These are phyloP conservation scores for Amblyraja radiata DNA, from an alignment of 2,797 vertebrate genomes.

Conservation along the genomic window DNA sequence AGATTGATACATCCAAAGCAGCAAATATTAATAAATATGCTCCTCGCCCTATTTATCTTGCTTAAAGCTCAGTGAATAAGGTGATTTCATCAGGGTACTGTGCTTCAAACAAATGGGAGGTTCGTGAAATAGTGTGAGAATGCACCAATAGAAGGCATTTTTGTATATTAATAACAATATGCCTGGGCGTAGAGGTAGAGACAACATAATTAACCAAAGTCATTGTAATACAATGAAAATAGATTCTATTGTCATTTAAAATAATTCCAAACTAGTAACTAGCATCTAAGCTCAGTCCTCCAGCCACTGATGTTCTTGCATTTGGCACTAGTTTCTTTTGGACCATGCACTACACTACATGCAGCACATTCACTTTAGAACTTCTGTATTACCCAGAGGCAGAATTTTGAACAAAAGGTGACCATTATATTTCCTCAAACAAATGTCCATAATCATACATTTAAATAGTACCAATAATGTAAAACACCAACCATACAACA, in stretches of 20 bases:
- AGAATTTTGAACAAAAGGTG: not conserved
- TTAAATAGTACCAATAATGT: not conserved
- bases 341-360: not conserved
- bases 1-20: not conserved
- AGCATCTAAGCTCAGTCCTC: not conserved
- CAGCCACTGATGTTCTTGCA: not conserved
- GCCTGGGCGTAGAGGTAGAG: not conserved
- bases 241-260: too few species aligned
- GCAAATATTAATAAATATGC: not conserved
- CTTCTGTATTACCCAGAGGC: not conserved
- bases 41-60: not conserved
- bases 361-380: too few species aligned
- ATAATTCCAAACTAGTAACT: not conserved
- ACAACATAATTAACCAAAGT: not conserved
- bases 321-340: not conserved
- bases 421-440: not conserved
- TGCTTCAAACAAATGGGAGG: not conserved
- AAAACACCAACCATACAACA: too few species aligned
- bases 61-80: not conserved
- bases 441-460: not conserved
- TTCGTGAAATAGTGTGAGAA: not conserved
- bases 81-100: not conserved
- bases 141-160: not conserved
- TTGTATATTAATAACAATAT: not conserved
- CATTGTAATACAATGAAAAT: too few species aligned